Base-by-base conservation (phyloP, 1,140 invertebrate genomes). In the Sinonovacula constricta region DNA sequence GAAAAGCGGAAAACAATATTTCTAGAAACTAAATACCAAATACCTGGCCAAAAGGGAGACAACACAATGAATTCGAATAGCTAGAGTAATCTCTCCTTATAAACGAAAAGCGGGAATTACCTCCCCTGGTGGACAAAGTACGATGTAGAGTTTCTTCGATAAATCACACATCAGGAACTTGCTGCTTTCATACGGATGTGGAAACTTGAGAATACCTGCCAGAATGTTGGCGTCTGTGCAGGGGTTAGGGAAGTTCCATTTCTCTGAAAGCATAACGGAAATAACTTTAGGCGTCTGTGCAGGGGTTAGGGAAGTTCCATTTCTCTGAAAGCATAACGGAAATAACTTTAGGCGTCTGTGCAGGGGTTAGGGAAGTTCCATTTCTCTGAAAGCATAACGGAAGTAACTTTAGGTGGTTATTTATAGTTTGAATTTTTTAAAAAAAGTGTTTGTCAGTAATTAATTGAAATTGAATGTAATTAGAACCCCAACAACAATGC, bases 161-260 rank as follows among this genome's bases (percentile, higher is more conserved):
- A 67, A 30, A 54, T 85, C 82, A 68, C 84, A 85, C 77, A 80
- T 74, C 2, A 85, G 31, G 49, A 82, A 85, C 60, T 84, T 84
- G 26, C 69, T 71, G 14, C 30, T 72, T n/a, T 82, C 59, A 15
- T 78, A 72, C 0, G 84, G 84, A 74, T 85, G 79, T 18, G 79
- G 75, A 54, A 84, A 84, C 34, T 72, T 80, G 1, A 31, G 59
- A 4, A 70, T 62, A 18, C 70, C 81, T 10, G 77, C 72, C 5
- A 62, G 26, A 26, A 82, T 54, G 22, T 79, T 82, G n/a, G 60
- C 79, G 26, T 18, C 4, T 0, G 84, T 83, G 53, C 84, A 85
- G 0, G 80, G 80, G 26, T 83, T 79, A 0, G 65, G 62, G 60
- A 82, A 84, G 24, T 82, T 82, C 83, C 83, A 84, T 63, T 81